Evolutionary conservation across 2,113 vertebrate species (phyloP).

Genomic region (Triplophysa rosa): DNA sequence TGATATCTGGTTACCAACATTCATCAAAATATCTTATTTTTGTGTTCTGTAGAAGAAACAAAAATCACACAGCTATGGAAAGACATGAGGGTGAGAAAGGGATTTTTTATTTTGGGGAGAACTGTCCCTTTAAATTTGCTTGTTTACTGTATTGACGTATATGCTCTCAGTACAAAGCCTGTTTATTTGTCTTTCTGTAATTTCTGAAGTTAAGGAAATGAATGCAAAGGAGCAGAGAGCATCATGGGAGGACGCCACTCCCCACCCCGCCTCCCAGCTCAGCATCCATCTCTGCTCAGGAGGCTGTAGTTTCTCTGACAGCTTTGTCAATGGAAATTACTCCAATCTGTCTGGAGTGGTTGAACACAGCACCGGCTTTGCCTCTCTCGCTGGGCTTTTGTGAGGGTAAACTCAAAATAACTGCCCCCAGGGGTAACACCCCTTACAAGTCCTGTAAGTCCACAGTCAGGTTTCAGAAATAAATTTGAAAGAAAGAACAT

Average conservation of each 20-base stretch:
- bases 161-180: no score
- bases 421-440: conserved; percentile 44
- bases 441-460: not conserved
- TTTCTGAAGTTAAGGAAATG: not conserved
- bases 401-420: conserved; percentile 65
- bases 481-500: not conserved
- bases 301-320: conserved; percentile 76
- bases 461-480: not conserved
- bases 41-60: no score
- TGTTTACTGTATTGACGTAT: no score
- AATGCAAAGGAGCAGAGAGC: conserved; percentile 7
- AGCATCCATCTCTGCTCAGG: conserved; percentile 75
- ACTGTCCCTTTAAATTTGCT: not conserved
- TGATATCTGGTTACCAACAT: no score
- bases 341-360: conserved; percentile 71
- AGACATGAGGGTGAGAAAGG: no score
- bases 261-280: conserved; percentile 67
- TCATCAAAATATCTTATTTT: no score
- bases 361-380: conserved; percentile 64
- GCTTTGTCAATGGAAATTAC: conserved; percentile 83
- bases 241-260: conserved; percentile 16
- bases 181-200: not conserved
- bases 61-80: no score
- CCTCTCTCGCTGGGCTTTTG: conserved; percentile 66
- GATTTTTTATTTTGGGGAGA: no score